Conservation (phyloP, 2,888 invertebrate genomes). For the Scrobipalpa costella region DNA sequence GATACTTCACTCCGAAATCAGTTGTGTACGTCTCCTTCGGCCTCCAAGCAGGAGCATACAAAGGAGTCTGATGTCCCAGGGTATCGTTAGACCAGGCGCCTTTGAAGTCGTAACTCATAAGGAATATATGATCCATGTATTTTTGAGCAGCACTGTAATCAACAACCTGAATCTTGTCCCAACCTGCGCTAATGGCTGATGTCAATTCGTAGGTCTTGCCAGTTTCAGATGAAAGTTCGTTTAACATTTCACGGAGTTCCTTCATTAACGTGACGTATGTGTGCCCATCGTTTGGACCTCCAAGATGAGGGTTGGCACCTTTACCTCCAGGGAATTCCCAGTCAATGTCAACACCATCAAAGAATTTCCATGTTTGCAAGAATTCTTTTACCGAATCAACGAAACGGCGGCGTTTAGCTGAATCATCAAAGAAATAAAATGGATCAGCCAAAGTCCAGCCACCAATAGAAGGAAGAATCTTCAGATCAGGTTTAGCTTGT, state of each 20-base stretch:
- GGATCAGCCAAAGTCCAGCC: constrained; percentile 77
- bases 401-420: constrained; percentile 65
- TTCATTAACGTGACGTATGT: constrained; percentile 69
- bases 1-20: constrained; percentile 71
- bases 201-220: constrained; percentile 74
- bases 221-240: constrained; percentile 64
- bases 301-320: constrained; percentile 72
- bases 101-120: constrained; percentile 77
- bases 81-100: constrained; percentile 77
- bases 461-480: constrained; percentile 72
- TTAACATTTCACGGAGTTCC: constrained; percentile 70
- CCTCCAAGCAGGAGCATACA: constrained; percentile 71
- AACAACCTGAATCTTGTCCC: constrained; percentile 77
- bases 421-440: constrained; percentile 72
- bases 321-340: constrained; percentile 79
- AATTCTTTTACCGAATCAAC: constrained; percentile 73
- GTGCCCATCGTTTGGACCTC: constrained; percentile 69
- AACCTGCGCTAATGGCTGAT: constrained; percentile 76
- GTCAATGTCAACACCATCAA: constrained; percentile 75
- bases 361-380: constrained; percentile 76
- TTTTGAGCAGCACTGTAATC: constrained; percentile 71
- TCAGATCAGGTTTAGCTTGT: constrained; percentile 70
- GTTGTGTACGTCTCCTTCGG: constrained; percentile 74
- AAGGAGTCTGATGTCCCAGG: constrained; percentile 68
- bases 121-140: constrained; percentile 76